phyloP scores from a whole-genome alignment of 2,888 invertebrate species.

The Tiliacea aurago region DNA sequence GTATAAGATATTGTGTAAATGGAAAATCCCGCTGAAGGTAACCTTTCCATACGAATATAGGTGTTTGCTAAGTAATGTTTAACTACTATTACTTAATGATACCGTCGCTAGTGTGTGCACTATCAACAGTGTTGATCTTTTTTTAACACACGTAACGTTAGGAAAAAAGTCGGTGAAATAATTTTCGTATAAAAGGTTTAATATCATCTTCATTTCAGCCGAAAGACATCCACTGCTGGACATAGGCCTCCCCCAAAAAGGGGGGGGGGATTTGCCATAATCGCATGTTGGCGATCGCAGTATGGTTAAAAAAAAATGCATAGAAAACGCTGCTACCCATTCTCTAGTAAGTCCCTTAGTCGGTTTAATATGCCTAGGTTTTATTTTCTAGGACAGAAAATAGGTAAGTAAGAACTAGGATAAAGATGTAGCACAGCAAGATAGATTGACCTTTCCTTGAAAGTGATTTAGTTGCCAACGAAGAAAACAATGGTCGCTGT shows the following conservation, averaged over 20 bases:
- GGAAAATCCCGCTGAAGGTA: slow-evolving; percentile 78
- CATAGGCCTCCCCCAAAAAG: too few species aligned
- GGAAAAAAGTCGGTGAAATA: slow-evolving; percentile 19
- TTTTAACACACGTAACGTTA: slow-evolving; percentile 54
- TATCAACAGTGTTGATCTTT: slow-evolving; percentile 57
- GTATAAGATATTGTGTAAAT: slow-evolving; percentile 54
- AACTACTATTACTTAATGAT: slow-evolving; percentile 69
- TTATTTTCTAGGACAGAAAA: too few species aligned
- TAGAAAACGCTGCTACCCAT: too few species aligned
- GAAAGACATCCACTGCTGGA: too few species aligned
- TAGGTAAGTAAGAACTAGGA: too few species aligned
- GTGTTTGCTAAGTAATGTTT: slow-evolving; percentile 68
- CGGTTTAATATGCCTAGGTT: too few species aligned
- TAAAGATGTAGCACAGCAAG: neutral
- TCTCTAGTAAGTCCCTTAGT: too few species aligned
- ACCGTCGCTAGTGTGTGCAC: slow-evolving; percentile 46
- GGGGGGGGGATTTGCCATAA: too few species aligned
- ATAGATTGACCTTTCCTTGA: slow-evolving; percentile 1
- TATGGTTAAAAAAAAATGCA: too few species aligned
- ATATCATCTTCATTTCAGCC: too few species aligned
- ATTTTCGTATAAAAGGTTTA: neutral
- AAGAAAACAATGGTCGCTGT: slow-evolving; percentile 33
- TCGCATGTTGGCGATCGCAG: too few species aligned
- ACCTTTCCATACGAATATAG: slow-evolving; percentile 72
- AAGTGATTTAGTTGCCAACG: slow-evolving; percentile 2